Evolutionary conservation across 2,113 vertebrate species (phyloP).

Genomic region (Nothobranchius kuhntae): DNA sequence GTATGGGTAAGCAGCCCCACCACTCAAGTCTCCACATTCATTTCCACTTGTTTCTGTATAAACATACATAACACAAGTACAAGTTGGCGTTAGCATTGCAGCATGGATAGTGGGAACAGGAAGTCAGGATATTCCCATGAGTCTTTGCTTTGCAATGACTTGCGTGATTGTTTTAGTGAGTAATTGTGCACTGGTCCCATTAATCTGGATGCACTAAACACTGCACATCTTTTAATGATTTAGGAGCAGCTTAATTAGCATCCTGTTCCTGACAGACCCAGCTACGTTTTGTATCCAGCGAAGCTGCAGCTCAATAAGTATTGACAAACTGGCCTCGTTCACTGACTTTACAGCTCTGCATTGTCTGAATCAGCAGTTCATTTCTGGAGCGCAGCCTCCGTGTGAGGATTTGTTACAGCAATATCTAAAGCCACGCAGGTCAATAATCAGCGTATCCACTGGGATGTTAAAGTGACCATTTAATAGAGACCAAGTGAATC

Average conservation of each 20-base stretch:
- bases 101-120: too few relatives aligned
- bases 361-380: constrained; percentile 53
- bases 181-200: not conserved
- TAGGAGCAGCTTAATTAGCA: constrained; percentile 26
- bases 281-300: constrained; percentile 29
- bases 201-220: not conserved
- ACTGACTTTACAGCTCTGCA: constrained; percentile 24
- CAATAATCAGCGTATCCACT: constrained; percentile 45
- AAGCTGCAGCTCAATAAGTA: constrained; percentile 60
- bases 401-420: constrained; percentile 32
- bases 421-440: constrained; percentile 24
- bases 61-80: too few relatives aligned
- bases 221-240: constrained; percentile 8
- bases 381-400: constrained; percentile 29
- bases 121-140: too few relatives aligned
- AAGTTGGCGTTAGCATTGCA: too few relatives aligned
- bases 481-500: constrained; percentile 47
- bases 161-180: too few relatives aligned
- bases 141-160: too few relatives aligned
- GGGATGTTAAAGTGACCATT: constrained; percentile 48
- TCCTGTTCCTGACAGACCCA: not conserved
- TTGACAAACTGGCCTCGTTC: constrained; percentile 59
- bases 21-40: too few relatives aligned
- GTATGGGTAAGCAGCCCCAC: too few relatives aligned
- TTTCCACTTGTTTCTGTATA: too few relatives aligned